Evolutionary conservation across 35 echinoderm and acorn worm genomes (phyloP), one percentile per base, ranked within the genome.

Genomic region (Heliocidaris tuberculata): DNA sequence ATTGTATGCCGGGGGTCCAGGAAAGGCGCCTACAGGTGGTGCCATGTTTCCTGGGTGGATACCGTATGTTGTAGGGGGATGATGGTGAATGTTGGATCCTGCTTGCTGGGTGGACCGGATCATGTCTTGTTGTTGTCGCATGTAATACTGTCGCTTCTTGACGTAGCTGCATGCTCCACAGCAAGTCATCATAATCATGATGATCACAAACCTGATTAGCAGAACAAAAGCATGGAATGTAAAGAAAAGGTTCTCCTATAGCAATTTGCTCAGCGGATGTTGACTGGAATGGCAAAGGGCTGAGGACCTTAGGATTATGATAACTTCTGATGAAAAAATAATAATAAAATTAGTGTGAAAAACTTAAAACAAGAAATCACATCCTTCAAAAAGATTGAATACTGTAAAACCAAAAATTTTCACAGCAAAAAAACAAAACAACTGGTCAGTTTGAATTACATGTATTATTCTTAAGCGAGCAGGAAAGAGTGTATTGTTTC

Each of bases 181-280:
- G n/a, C 91, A 93, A 13, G 91, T 93, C 91, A 93, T 93, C 91
- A 93, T 93, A 13, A 93, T n/a, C 48, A 93, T 59, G 91, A 93
- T 93, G 29, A 93, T 93, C 48, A 93, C 47, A 93, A 93, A 93
- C 91, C 91, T 93, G 47, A 48, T 47, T 48, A 7, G 24, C 35
- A 30, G 32, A 47, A 6, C 31, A 16, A 15, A 89, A 32, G 8
- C 12, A 78, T 78, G 7, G 4, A 78, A 27, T 7, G 17, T n/a
- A 19, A 4, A 2, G 2, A 78, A 27, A 7, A 19, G 15, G 21
- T n/a, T 56, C 52, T 15, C 52, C 8, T 56, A 52, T 52, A 56
- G 50, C 50, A 52, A 52, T 52, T 52, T 52, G 8, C 7, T 52
- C 50, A 52, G 0, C 35, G 0, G 35, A 42, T 42, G 35, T 42